These are phyloP conservation scores for Percina caprodes DNA, from an alignment of 2,113 vertebrate genomes.

Conservation along the genomic window DNA sequence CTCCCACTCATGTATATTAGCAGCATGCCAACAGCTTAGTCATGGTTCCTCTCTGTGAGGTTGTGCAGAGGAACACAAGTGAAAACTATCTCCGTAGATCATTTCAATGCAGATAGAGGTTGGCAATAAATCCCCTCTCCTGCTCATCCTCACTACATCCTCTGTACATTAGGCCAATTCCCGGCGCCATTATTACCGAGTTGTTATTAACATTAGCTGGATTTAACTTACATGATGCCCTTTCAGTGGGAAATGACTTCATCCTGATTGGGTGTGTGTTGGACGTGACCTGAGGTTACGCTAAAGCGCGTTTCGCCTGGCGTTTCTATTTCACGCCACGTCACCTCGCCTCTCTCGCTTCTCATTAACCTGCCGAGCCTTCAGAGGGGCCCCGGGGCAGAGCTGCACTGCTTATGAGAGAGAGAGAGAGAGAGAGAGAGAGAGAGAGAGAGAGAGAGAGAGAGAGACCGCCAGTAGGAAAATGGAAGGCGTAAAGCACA, in stretches of 20 bases:
- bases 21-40: conserved; percentile 53
- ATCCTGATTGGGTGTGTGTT: conserved; percentile 33
- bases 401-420: conserved; percentile 9
- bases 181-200: conserved; percentile 14
- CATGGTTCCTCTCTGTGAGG: conserved; percentile 39
- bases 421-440: too few relatives aligned
- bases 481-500: conserved; percentile 16
- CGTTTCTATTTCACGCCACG: conserved; percentile 74
- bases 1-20: conserved; percentile 57
- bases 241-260: conserved; percentile 45
- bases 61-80: conserved; percentile 31
- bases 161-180: conserved; percentile 37
- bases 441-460: too few relatives aligned
- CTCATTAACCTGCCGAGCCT: conserved; percentile 71
- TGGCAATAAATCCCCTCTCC: conserved; percentile 26
- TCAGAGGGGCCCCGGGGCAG: conserved; percentile 20
- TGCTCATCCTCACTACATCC: conserved; percentile 26
- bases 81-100: conserved; percentile 39
- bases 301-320: conserved; percentile 49
- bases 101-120: conserved; percentile 50
- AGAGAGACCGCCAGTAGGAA: conserved; percentile 10
- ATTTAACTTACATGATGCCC: conserved; percentile 57
- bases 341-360: conserved; percentile 67
- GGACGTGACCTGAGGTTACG: conserved; percentile 50
- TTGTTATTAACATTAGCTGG: conserved; percentile 60